phyloP scores from a whole-genome alignment of 1,140 invertebrate genomes.

The Sitobion miscanthi region DNA sequence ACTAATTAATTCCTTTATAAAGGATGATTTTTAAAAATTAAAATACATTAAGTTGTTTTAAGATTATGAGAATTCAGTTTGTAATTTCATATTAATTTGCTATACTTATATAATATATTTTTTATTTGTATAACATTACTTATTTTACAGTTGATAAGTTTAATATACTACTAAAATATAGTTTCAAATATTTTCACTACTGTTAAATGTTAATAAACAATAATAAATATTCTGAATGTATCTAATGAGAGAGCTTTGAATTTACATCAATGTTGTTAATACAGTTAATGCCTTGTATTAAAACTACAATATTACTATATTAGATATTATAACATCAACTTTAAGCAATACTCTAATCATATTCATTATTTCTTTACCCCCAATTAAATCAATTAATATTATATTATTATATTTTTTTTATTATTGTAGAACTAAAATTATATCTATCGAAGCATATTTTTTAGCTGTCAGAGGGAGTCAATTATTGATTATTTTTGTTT shows the following conservation, averaged over 20 bases:
- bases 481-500: no score
- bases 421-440: background rate
- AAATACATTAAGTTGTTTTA: background rate
- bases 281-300: background rate
- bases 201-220: background rate
- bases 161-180: background rate
- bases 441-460: background rate
- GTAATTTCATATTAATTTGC: no score
- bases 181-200: background rate
- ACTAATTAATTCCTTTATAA: slow-evolving; percentile 49
- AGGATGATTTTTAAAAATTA: slow-evolving; percentile 49
- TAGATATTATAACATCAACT: background rate
- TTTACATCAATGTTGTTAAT: background rate
- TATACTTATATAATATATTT: background rate
- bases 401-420: background rate
- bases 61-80: background rate
- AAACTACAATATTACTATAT: background rate
- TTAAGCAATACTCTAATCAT: background rate
- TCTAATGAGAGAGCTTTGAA: background rate
- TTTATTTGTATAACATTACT: background rate
- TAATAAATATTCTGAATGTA: background rate
- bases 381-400: background rate
- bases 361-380: background rate
- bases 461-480: no score
- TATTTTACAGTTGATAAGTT: background rate